Evolutionary conservation across 2,113 vertebrate genomes (phyloP).

Genomic region (Alces alces): DNA sequence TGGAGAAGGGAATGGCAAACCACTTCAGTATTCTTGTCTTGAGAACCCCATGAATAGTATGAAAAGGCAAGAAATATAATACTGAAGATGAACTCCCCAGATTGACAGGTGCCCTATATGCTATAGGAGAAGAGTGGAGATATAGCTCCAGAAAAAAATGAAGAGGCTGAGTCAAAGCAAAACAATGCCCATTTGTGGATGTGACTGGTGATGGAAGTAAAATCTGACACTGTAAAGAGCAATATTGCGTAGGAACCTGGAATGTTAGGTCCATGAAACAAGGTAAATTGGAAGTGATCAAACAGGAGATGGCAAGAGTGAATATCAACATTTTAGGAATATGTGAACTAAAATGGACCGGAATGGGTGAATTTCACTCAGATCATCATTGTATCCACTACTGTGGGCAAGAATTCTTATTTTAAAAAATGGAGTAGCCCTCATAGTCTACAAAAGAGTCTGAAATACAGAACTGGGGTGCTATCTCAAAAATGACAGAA

Average conservation of each 20-base stretch:
- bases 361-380: neutral
- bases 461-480: neutral
- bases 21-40: neutral
- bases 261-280: neutral
- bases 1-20: neutral
- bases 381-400: neutral
- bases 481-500: neutral
- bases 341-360: neutral
- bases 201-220: neutral
- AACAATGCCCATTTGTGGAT: neutral
- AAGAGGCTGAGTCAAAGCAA: neutral
- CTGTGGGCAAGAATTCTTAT: neutral
- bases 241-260: neutral
- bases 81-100: neutral
- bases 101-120: neutral
- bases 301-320: neutral
- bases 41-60: neutral
- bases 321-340: neutral
- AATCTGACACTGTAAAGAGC: neutral
- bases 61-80: neutral
- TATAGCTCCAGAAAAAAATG: neutral
- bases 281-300: neutral
- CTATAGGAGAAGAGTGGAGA: neutral
- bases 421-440: neutral
- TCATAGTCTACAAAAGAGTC: neutral